Conservation (phyloP, 2,797 vertebrate genomes). For the Melanotaenia maccullochi region DNA sequence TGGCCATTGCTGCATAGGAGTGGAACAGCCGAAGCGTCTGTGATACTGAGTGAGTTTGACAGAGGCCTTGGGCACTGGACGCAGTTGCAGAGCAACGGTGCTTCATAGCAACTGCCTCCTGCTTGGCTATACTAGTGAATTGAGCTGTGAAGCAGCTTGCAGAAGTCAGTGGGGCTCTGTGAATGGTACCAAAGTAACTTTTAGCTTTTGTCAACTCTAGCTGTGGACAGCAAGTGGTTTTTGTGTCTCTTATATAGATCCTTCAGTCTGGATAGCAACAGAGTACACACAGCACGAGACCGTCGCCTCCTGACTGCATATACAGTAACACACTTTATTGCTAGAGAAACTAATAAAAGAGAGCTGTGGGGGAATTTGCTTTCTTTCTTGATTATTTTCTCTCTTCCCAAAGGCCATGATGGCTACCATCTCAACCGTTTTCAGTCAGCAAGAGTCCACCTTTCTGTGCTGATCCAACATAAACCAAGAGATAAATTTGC, state of each 20-base stretch:
- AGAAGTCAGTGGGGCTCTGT: slow-evolving; percentile 47
- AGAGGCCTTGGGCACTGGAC: slow-evolving; percentile 57
- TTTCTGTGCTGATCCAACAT: slow-evolving; percentile 23
- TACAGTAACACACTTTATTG: slow-evolving; percentile 70
- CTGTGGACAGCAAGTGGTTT: slow-evolving; percentile 44
- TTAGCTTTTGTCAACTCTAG: slow-evolving; percentile 51
- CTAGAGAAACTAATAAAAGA: slow-evolving; percentile 72
- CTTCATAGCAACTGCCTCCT: slow-evolving; percentile 62
- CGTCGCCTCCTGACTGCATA: slow-evolving; percentile 52
- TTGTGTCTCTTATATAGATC: slow-evolving; percentile 53
- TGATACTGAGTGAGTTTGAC: slow-evolving; percentile 67
- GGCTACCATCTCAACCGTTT: slow-evolving; percentile 54
- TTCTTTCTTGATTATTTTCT: slow-evolving; percentile 67
- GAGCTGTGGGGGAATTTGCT: slow-evolving; percentile 63
- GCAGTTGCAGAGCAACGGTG: slow-evolving; percentile 52
- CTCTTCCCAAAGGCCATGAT: slow-evolving; percentile 57
- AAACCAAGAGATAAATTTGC: background rate
- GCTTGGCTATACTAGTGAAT: slow-evolving; percentile 50
- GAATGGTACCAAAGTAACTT: slow-evolving; percentile 46
- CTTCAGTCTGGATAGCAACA: slow-evolving; percentile 27
- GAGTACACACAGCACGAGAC: slow-evolving; percentile 42
- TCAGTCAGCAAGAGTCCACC: slow-evolving; percentile 33
- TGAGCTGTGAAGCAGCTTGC: slow-evolving; percentile 60
- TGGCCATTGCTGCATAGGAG: slow-evolving; percentile 46
- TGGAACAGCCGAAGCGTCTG: slow-evolving; percentile 31